Evolutionary conservation across 2,797 vertebrate genomes (phyloP), one percentile per base, ranked within the genome.

Genomic region (Poeciliopsis presidionis): DNA sequence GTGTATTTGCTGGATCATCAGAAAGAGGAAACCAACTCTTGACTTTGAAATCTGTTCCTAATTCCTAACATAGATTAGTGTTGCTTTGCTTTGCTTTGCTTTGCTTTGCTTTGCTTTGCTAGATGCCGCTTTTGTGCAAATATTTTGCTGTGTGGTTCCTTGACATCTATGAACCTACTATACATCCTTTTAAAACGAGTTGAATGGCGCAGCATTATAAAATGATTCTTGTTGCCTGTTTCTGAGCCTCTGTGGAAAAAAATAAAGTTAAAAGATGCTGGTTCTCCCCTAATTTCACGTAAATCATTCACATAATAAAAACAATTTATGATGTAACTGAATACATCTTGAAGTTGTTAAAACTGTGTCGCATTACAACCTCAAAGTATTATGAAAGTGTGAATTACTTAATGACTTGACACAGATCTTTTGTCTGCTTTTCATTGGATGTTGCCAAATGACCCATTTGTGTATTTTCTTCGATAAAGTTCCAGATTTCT

Each of bases 401-500:
- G 18, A 22, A 22, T 65, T 41, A 4, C 25, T 65, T 39, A 25
- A 18, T 5, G 18, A 67, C 36, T 25, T 41, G 20, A 25, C 41
- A 41, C 9, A 7, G 22, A 67, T 6, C 39, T 67, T 67, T 41
- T 25, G 33, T 39, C 11, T 36, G 6, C 7, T 36, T 39, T 41
- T 22, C 18, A 41, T 5, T 67, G 36, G 25, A 25, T 41, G 63
- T 12, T 11, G 2, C 36, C 20, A 25, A 41, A 13, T 41, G 36
- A 67, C 8, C 39, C 39, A n/a, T 67, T 28, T 65, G 51, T 36
- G 11, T 39, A 36, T 39, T 30, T 18, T 65, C 51, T 13, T 83
- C 47, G 43, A 78, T 82, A 6, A 78, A 91, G 89, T 91, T 84
- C 80, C 93, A 92, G 96, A 96, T 87, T 93, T 96, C 51, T 96